Evolutionary conservation across 2,888 invertebrate genomes (phyloP).

Genomic region (Scaptomyza caliginosa): DNA sequence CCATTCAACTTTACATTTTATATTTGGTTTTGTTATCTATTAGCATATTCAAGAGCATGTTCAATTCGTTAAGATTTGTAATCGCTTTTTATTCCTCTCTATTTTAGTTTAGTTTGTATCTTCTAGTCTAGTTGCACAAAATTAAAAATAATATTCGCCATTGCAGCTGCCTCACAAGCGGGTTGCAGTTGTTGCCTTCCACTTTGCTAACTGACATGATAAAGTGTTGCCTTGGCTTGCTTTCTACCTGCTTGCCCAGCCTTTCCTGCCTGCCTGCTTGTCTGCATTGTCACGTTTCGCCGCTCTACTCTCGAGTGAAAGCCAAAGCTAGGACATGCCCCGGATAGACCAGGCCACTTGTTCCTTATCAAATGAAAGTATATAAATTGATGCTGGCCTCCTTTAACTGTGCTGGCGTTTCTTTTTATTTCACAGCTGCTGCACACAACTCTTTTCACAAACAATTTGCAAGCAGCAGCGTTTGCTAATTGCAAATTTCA

Average conservation of each 20-base stretch:
- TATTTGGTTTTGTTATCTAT: background rate
- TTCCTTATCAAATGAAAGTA: constrained; percentile 72
- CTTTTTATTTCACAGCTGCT: constrained; percentile 44
- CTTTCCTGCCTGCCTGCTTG: constrained; percentile 8
- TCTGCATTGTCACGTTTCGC: constrained; percentile 73
- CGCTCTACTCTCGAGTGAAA: constrained; percentile 34
- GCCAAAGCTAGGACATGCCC: constrained; percentile 21
- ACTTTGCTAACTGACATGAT: constrained; percentile 74
- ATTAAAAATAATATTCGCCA: constrained; percentile 60
- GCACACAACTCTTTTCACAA: constrained; percentile 53
- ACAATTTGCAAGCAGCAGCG: constrained; percentile 58
- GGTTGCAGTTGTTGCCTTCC: constrained; percentile 37
- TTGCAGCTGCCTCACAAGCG: constrained; percentile 11
- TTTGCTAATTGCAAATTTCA: constrained; percentile 69
- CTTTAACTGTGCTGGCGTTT: constrained; percentile 5
- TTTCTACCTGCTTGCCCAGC: constrained; percentile 16
- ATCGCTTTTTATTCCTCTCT: background rate
- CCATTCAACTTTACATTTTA: background rate
- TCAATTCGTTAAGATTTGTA: constrained; percentile 17
- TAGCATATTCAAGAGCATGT: constrained; percentile 12
- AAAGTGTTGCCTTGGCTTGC: constrained; percentile 74
- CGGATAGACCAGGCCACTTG: constrained; percentile 68
- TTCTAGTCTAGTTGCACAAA: constrained; percentile 39
- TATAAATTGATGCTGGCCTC: constrained; percentile 57
- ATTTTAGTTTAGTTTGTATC: constrained; percentile 6